Conservation (phyloP, 1,140 invertebrate species). For the Leptonema lineaticorne region DNA sequence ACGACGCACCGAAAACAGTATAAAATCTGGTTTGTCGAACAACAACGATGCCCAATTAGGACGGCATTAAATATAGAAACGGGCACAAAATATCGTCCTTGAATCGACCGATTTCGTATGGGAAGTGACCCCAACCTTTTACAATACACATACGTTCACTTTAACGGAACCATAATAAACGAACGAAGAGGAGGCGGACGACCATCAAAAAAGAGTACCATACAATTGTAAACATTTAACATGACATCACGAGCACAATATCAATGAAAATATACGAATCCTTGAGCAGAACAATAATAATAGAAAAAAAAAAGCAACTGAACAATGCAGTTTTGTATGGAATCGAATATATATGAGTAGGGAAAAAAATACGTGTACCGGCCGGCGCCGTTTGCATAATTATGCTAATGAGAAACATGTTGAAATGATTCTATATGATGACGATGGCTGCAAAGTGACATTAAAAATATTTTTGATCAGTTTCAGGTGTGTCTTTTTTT, state of each 20-base stretch:
- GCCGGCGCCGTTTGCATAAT: constrained; percentile 27
- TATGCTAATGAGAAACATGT: constrained; percentile 25
- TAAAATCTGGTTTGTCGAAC: too few relatives aligned
- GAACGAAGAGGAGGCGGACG: neutral
- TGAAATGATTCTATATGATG: neutral
- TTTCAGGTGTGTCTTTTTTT: too few relatives aligned
- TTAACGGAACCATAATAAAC: too few relatives aligned
- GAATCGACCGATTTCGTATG: too few relatives aligned
- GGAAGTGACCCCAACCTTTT: too few relatives aligned
- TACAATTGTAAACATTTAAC: neutral
- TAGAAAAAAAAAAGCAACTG: neutral
- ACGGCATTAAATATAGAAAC: too few relatives aligned
- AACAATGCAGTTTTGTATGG: neutral
- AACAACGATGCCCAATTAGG: too few relatives aligned
- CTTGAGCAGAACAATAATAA: too few relatives aligned
- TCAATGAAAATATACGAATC: neutral
- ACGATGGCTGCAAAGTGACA: constrained; percentile 16
- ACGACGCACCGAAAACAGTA: too few relatives aligned
- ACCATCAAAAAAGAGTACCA: neutral
- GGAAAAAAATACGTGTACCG: neutral
- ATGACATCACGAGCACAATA: constrained; percentile 1
- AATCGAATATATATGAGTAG: neutral
- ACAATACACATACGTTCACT: too few relatives aligned
- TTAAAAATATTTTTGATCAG: too few relatives aligned
- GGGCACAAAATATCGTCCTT: too few relatives aligned